Evolutionary conservation across 2,888 invertebrate species (phyloP).

Genomic region (Hartigia nigra): DNA sequence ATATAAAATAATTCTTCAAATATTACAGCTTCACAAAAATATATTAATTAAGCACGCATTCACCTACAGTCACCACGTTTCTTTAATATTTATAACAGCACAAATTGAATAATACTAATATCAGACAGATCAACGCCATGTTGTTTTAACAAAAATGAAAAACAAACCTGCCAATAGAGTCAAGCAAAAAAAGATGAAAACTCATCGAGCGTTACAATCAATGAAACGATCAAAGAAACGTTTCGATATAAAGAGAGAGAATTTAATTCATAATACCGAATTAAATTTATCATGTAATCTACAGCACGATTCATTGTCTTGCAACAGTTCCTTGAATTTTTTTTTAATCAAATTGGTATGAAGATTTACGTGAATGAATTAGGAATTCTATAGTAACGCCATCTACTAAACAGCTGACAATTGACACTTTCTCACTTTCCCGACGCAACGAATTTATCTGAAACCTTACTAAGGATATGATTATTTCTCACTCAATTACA

Average conservation of each 20-base stretch:
- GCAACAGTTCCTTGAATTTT: neutral
- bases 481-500: too few relatives aligned
- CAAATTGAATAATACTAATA: neutral
- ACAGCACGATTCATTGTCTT: neutral
- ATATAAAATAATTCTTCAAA: neutral
- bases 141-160: neutral
- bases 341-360: neutral
- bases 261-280: neutral
- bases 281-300: neutral
- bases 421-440: constrained; percentile 35
- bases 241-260: neutral
- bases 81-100: neutral
- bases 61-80: neutral
- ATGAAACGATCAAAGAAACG: neutral
- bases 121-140: neutral
- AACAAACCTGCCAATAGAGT: neutral
- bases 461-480: too few relatives aligned
- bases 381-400: neutral
- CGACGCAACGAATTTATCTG: too few relatives aligned
- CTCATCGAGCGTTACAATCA: neutral
- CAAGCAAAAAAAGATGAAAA: neutral
- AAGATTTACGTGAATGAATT: neutral
- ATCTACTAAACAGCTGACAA: constrained; percentile 45
- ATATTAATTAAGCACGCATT: neutral
- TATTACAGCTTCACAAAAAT: neutral